These are phyloP conservation scores for Tangara arthus DNA, from an alignment of 2,797 vertebrate species.

Conservation along the genomic window DNA sequence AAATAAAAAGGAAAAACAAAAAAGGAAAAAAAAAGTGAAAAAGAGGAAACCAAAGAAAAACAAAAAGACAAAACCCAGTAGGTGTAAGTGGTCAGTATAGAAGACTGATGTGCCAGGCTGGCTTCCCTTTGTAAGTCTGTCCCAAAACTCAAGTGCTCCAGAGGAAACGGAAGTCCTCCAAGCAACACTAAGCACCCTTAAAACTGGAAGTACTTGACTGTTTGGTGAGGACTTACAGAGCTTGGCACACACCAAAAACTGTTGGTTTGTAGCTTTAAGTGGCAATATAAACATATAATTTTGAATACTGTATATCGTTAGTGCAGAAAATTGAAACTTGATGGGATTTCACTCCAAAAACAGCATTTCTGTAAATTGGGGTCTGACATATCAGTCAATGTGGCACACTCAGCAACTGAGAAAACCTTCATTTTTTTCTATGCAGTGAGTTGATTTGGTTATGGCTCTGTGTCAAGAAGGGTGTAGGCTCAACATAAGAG, in stretches of 20 bases:
- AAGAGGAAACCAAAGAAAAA: neutral
- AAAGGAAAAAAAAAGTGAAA: no score
- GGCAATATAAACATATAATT: neutral
- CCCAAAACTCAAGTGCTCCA: neutral
- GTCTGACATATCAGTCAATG: neutral
- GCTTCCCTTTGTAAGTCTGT: neutral
- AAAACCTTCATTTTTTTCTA: neutral
- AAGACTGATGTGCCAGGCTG: neutral
- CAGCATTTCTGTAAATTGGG: neutral
- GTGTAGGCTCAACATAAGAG: neutral
- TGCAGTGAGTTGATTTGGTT: neutral
- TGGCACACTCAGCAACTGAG: neutral
- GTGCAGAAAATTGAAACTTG: neutral
- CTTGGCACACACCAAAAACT: neutral
- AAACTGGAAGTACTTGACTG: neutral
- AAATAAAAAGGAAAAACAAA: accelerated
- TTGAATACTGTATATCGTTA: neutral
- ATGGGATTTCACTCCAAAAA: neutral
- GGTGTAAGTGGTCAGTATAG: accelerated
- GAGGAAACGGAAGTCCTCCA: neutral
- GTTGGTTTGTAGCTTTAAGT: neutral
- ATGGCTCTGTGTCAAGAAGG: neutral
- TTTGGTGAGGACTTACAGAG: neutral
- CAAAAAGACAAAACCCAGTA: neutral
- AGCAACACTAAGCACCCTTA: neutral